Base-by-base conservation (phyloP, 2,797 vertebrate species). In the Tapirus indicus region DNA sequence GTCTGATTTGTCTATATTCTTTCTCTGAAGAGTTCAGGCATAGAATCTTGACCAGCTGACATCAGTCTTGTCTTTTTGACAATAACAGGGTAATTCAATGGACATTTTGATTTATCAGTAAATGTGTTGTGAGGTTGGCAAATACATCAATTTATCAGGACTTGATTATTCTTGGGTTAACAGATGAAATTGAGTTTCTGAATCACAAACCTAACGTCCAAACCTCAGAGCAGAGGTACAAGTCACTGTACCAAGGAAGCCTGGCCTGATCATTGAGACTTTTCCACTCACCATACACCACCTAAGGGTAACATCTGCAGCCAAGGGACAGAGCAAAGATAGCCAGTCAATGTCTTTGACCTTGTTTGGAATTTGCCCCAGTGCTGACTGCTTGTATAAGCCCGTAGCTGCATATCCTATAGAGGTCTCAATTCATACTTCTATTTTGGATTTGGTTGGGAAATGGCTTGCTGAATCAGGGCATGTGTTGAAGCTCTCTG, bases 51-150 rank as follows among this genome's bases (percentile, higher is more conserved):
- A 88, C 38, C 29, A 20, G 21, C 47, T 85, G 49, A 83, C 5
- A 87, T 32, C 14, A 58, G 64, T 75, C 80, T 94, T 96, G 14
- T 89, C 38, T 92, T 83, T 89, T 86, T 83, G 69, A 87, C 69
- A 93, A 32, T 77, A 75, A 82, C 12, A 90, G 44, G 60, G 47
- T 89, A 88, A 85, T 62, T 92, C 78, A 88, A 49, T 54, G 14
- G 16, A 66, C 58, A 62, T 85, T 91, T 86, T 85, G 11, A 86
- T 80, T 94, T 82, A 56, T 16, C 41, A 79, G 71, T 68, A 71
- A 94, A 56, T 79, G 52, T 86, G 4, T 58, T 64, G 38, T 6
- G 38, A 96, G 11, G 38, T 58, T 77, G 91, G 25, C 60, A 95
- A 86, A 83, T 47, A 52, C 6, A 80, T 71, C 29, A 79, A 10